Base-by-base conservation (phyloP, 1,140 invertebrate species). In the Drosophila ogumai region DNA sequence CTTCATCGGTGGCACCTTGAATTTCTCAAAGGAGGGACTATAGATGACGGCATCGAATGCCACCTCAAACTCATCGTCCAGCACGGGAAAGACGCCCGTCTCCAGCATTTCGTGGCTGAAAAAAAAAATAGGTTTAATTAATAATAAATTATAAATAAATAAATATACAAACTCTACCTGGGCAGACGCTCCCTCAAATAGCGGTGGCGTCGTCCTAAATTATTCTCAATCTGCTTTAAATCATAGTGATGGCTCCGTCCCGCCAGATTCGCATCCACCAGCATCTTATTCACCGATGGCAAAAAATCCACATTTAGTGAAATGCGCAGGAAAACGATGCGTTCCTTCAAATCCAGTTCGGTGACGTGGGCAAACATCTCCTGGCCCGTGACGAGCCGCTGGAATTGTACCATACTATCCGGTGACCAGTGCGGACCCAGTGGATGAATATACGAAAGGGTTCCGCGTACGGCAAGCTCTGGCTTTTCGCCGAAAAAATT, bases 151-250 rank as follows among this genome's bases (percentile, higher is more conserved):
- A 3, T 0, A 6, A 34, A 7, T 17, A 17, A 25, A 0, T 5
- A 0, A 9, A n/a, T 6, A 22, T 36, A 6, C 10, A 6, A 12
- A 41, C 2, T 52, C n/a, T 1, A 84, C 81, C 54, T 69, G 13
- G 81, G 81, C 25, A 84, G 36, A 6, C 44, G 50, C 36, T 84
- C 81, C 6, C 81, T 56, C 5, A 85, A 31, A 34, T 81, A 84
- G 8, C 81, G 81, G 4, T 73, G 0, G 4, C 82, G 58, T 8
- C 44, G 50, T 13, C 81, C 81, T 0, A 36, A 55, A 22, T 85
- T 31, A 0, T n/a, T n/a, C 0, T 49, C 3, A 0, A 57, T 34
- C 0, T 5, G 0, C 15, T 12, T 0, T 9, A 32, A 12, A 15
- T 5, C 31, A 17, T 65, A 84, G 5, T 84, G 61, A 0, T 17